Conservation (phyloP, 2,797 vertebrate genomes). For the Bradypodion ventrale region DNA sequence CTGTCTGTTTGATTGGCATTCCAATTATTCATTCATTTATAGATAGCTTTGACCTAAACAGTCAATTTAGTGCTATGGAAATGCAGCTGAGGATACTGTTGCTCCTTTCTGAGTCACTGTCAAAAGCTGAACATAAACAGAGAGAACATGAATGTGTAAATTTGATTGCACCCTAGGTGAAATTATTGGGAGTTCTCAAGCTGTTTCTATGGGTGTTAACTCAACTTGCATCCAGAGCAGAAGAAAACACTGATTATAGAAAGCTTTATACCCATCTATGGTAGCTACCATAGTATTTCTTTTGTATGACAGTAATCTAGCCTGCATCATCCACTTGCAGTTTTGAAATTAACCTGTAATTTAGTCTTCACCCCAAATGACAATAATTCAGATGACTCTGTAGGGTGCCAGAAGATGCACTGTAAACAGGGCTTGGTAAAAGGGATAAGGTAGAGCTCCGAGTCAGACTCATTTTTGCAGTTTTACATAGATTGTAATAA, state of each 20-base stretch:
- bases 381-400: constrained; percentile 84
- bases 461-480: constrained; percentile 57
- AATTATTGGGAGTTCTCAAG: constrained; percentile 57
- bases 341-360: constrained; percentile 86
- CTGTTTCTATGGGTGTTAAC: constrained; percentile 58
- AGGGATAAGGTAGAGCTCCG: constrained; percentile 69
- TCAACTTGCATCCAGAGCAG: constrained; percentile 70
- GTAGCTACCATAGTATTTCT: constrained; percentile 75
- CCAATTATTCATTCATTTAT: constrained; percentile 74
- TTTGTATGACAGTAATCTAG: constrained; percentile 80
- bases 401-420: constrained; percentile 81
- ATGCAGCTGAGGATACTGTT: constrained; percentile 55
- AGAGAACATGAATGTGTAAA: constrained; percentile 62
- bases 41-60: constrained; percentile 78
- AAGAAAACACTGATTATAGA: constrained; percentile 74
- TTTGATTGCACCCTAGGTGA: constrained; percentile 54
- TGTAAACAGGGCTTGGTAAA: constrained; percentile 78
- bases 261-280: constrained; percentile 72
- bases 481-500: constrained; percentile 57
- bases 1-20: constrained; percentile 71
- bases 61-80: constrained; percentile 67
- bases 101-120: constrained; percentile 64
- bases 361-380: constrained; percentile 86
- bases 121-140: constrained; percentile 65
- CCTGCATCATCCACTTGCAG: constrained; percentile 80